Evolutionary conservation across 2,113 vertebrate genomes (phyloP).

Genomic region (Ivindomyrus marchei): DNA sequence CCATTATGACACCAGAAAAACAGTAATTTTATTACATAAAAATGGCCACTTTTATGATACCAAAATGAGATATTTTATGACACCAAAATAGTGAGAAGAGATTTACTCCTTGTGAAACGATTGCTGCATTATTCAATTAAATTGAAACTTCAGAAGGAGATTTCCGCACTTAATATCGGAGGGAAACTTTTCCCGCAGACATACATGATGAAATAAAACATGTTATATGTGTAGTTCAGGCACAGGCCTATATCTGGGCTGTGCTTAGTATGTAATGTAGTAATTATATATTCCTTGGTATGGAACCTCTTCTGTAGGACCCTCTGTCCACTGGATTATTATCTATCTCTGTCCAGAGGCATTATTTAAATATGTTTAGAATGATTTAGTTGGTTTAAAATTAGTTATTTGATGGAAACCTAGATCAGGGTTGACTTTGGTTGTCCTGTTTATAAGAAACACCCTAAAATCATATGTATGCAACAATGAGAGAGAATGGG

Average conservation of each 20-base stretch:
- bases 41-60: slow-evolving; percentile 32
- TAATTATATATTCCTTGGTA: neutral
- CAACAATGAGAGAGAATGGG: neutral
- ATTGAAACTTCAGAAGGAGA: neutral
- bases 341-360: neutral
- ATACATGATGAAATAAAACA: neutral
- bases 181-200: neutral
- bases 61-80: neutral
- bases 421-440: neutral
- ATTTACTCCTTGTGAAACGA: neutral
- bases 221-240: neutral
- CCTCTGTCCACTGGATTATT: neutral
- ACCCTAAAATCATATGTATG: neutral
- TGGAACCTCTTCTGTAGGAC: neutral
- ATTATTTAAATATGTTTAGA: neutral
- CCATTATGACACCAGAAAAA: neutral
- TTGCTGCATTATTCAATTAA: neutral
- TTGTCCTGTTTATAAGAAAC: neutral
- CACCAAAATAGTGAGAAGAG: neutral
- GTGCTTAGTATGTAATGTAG: neutral
- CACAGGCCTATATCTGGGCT: neutral
- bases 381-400: neutral
- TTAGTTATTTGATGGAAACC: neutral
- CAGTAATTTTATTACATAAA: slow-evolving; percentile 11
- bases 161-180: neutral